Evolutionary conservation across 2,113 vertebrate species (phyloP), one percentile per base, ranked within the genome.

Genomic region (Mustelus asterias): DNA sequence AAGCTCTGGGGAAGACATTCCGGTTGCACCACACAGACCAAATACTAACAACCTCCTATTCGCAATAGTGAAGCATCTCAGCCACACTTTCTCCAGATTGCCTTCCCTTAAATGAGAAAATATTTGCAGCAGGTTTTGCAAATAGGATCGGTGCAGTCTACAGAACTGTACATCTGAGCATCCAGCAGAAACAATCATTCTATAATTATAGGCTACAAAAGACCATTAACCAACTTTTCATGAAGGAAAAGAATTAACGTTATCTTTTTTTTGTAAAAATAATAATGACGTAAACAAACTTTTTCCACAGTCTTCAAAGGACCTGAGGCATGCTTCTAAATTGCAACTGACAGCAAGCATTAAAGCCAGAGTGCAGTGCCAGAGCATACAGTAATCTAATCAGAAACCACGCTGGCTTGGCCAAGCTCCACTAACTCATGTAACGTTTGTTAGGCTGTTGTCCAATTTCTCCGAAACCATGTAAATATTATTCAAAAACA

Each of bases 321-420:
- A 95, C 54, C 72, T 54, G 24, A 95, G 67, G 69, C 44, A 6
- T 54, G 44, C 69, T 95, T 29, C 94, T 54, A 95, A 95, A 95
- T 95, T 48, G 69, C 41, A 95, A 33, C 41, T 72, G 94, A 95
- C 94, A 95, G 94, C 69, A 72, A 95, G 94, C 67, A 95, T 41
- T 44, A 54, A 95, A 95, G 69, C 22, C 94, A 72, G 37, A 22
- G 65, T 72, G 44, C 37, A 95, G 54, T 95, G 94, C 94, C 94
- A 95, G 94, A 95, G 94, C 94, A 95, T 95, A 54, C 67, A 72
- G 67, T 95, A 95, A 95, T 54, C 94, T 95, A 95, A 95, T 95
- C 94, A 95, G 94, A 95, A 95, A 95, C 94, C 69, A 94, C 4
- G 69, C 94, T 95, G 94, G 94, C 48, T 95, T 95, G 69, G 94